Percentiles rank a stretch among this genome's conserved stretches.
phyloP scores from a whole-genome alignment of 2,888 invertebrate species.

The Laspeyria flexula region DNA sequence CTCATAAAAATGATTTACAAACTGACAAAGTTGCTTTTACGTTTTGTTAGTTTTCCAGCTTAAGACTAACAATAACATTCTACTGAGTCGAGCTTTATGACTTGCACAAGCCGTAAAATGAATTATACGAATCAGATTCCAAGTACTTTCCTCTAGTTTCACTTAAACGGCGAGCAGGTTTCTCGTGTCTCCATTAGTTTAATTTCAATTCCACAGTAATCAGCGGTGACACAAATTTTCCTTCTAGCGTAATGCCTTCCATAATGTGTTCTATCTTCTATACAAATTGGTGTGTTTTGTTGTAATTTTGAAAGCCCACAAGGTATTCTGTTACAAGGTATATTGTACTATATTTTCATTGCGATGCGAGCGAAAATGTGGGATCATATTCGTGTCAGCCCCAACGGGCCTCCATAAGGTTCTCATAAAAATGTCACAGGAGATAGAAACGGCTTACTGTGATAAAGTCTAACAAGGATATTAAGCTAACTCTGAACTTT shows the following conservation, averaged over 20 bases:
- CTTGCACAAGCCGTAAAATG: not conserved
- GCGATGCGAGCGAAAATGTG: slow-evolving; percentile 11
- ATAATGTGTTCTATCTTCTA: not conserved
- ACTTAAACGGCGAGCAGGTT: not conserved
- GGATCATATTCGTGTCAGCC: slow-evolving; percentile 35
- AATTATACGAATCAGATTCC: not conserved
- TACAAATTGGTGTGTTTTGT: slow-evolving; percentile 1
- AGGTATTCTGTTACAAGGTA: slow-evolving; percentile 12
- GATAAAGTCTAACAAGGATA: slow-evolving; percentile 37
- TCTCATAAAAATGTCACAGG: slow-evolving; percentile 38
- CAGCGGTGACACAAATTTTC: not conserved
- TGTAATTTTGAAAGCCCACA: slow-evolving; percentile 4
- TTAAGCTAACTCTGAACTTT: slow-evolving; percentile 6
- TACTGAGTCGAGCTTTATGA: not conserved
- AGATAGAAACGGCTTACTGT: slow-evolving; percentile 18
- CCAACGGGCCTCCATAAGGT: slow-evolving; percentile 29
- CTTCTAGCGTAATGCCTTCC: not conserved
- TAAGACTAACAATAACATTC: slow-evolving; percentile 1
- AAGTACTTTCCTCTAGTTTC: not conserved
- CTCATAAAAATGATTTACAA: not conserved
- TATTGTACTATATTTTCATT: slow-evolving; percentile 21
- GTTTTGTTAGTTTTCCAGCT: not conserved
- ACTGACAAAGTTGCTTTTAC: not conserved
- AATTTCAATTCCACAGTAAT: slow-evolving; percentile 4
- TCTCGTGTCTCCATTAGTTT: not conserved